Evolutionary conservation across 2,888 invertebrate genomes (phyloP).

Genomic region (Ceraclea dissimilis): DNA sequence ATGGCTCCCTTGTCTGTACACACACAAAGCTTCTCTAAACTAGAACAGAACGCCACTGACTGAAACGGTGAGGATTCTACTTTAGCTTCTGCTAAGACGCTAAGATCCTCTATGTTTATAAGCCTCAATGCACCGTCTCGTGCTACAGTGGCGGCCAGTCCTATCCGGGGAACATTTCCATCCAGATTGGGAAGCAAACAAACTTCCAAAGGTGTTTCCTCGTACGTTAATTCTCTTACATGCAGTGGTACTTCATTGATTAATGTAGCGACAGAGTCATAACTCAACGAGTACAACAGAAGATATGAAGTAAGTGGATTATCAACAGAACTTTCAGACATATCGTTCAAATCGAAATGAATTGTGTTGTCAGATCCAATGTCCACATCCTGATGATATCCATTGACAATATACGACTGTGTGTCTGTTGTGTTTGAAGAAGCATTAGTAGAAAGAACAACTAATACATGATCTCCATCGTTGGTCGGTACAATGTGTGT

Average conservation of each 20-base stretch:
- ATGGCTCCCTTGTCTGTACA: constrained; percentile 74
- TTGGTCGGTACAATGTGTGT: constrained; percentile 61
- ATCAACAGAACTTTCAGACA: background rate
- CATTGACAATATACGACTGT: constrained; percentile 11
- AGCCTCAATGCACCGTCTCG: constrained; percentile 68
- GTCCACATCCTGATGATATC: constrained; percentile 37
- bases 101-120: constrained; percentile 63
- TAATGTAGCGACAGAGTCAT: constrained; percentile 23
- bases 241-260: constrained; percentile 53
- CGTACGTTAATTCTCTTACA: constrained; percentile 52
- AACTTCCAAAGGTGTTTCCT: constrained; percentile 63
- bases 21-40: constrained; percentile 79
- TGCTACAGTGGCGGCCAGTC: constrained; percentile 66
- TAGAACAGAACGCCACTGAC: constrained; percentile 79
- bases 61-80: constrained; percentile 66
- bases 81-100: constrained; percentile 58
- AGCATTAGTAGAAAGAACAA: constrained; percentile 45
- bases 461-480: constrained; percentile 60
- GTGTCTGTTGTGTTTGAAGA: background rate
- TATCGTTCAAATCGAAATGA: background rate
- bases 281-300: constrained; percentile 9
- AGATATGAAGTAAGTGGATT: background rate
- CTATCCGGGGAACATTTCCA: constrained; percentile 40
- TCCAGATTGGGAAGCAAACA: constrained; percentile 56
- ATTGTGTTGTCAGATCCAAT: constrained; percentile 33